phyloP scores from a whole-genome alignment of 2,888 invertebrate species.

The Xestia c-nigrum region DNA sequence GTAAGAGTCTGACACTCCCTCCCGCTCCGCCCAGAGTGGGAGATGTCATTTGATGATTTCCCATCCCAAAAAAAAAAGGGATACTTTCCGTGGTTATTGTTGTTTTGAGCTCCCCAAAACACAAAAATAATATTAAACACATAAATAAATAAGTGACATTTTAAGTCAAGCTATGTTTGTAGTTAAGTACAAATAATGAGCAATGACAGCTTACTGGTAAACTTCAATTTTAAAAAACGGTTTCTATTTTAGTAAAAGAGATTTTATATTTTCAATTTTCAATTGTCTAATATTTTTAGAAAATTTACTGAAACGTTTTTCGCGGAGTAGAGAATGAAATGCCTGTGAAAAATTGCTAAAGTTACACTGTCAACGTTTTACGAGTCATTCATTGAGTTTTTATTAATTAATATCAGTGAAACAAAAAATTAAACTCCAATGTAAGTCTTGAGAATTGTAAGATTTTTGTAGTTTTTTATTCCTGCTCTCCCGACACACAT shows the following conservation, averaged over 20 bases:
- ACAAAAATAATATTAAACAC: too few relatives aligned
- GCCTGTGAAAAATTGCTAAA: background rate
- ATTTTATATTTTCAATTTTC: background rate
- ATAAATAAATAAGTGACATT: too few relatives aligned
- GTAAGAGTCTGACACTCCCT: too few relatives aligned
- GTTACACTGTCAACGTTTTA: background rate
- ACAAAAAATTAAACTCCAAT: background rate
- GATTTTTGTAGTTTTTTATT: background rate
- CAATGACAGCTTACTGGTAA: background rate
- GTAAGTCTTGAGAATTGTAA: background rate
- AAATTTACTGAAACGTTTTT: background rate
- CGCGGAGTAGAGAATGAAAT: background rate
- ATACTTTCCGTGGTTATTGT: too few relatives aligned
- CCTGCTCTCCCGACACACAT: background rate
- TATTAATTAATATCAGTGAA: background rate
- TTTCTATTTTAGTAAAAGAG: background rate
- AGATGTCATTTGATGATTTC: too few relatives aligned
- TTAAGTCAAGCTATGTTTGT: too few relatives aligned
- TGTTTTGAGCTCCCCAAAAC: too few relatives aligned
- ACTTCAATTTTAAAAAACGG: background rate
- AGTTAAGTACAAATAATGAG: background rate
- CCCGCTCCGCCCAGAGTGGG: too few relatives aligned
- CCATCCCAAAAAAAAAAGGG: too few relatives aligned
- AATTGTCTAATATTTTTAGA: too few relatives aligned
- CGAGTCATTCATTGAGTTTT: background rate